Evolutionary conservation across 2,797 vertebrate genomes (phyloP).

Genomic region (Tragopan temminckii): DNA sequence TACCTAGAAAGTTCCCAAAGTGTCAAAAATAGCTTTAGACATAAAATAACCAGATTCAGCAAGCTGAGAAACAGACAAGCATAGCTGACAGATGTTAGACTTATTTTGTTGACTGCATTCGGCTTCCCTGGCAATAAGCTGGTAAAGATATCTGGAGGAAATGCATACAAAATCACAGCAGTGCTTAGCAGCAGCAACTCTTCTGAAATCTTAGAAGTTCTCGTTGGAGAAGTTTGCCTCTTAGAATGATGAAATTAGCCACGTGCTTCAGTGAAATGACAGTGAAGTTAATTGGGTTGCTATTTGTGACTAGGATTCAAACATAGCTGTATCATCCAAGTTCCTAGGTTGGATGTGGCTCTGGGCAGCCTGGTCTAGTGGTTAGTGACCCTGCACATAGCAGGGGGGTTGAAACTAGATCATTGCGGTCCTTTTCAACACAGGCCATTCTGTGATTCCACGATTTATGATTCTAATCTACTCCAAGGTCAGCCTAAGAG

Average conservation of each 20-base stretch:
- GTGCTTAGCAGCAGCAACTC: background rate
- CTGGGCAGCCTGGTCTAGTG: no score
- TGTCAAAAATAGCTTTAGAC: background rate
- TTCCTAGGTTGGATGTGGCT: background rate
- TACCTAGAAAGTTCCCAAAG: background rate
- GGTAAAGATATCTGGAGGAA: background rate
- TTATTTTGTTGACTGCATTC: background rate
- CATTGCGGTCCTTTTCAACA: no score
- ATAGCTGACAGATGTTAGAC: background rate
- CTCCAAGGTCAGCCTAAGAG: background rate
- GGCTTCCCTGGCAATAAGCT: background rate
- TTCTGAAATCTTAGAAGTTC: background rate
- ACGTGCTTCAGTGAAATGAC: rapidly evolving
- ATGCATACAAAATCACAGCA: background rate
- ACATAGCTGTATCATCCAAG: background rate
- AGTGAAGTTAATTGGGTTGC: background rate
- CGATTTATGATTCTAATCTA: no score
- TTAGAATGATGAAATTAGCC: background rate
- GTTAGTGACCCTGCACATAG: no score
- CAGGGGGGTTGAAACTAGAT: no score
- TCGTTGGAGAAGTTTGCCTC: background rate
- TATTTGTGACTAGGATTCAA: background rate
- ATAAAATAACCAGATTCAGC: background rate
- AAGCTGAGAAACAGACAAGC: background rate
- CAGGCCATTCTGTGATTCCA: no score